Conservation (phyloP, 2,888 invertebrate species). For the Clitarchus hookeri region DNA sequence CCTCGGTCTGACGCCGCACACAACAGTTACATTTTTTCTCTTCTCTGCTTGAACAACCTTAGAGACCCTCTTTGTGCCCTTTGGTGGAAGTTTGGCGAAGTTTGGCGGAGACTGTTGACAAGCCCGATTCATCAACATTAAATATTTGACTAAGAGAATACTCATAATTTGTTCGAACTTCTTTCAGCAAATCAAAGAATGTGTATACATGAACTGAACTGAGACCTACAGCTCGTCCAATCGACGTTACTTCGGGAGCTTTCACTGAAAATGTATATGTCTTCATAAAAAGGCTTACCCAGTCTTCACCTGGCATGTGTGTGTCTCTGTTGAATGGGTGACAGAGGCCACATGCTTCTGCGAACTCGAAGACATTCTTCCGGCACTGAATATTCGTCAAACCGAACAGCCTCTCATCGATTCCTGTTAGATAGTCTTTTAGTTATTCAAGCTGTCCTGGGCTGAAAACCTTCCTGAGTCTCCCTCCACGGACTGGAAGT, state of each 20-base stretch:
- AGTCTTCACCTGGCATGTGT: neutral
- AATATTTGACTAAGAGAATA: too few species aligned
- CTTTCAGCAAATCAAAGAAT: neutral
- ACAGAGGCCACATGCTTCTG: neutral
- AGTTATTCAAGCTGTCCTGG: neutral
- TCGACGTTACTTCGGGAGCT: neutral
- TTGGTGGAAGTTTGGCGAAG: too few species aligned
- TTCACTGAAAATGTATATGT: neutral
- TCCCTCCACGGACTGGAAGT: conserved; percentile 6
- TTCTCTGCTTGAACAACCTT: too few species aligned
- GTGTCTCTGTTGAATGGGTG: neutral
- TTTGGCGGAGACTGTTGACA: too few species aligned
- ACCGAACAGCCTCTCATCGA: neutral
- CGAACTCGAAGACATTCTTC: neutral
- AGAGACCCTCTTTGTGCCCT: too few species aligned
- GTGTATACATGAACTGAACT: neutral
- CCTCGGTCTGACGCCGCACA: too few species aligned
- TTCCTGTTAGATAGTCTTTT: neutral
- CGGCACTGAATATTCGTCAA: neutral
- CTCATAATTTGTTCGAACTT: neutral
- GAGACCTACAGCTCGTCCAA: neutral
- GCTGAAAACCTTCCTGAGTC: neutral
- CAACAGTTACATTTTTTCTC: too few species aligned
- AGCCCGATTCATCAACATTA: too few species aligned
- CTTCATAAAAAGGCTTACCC: neutral